These are phyloP conservation scores for Plectropomus leopardus DNA, from an alignment of 2,113 vertebrate species.

Conservation along the genomic window DNA sequence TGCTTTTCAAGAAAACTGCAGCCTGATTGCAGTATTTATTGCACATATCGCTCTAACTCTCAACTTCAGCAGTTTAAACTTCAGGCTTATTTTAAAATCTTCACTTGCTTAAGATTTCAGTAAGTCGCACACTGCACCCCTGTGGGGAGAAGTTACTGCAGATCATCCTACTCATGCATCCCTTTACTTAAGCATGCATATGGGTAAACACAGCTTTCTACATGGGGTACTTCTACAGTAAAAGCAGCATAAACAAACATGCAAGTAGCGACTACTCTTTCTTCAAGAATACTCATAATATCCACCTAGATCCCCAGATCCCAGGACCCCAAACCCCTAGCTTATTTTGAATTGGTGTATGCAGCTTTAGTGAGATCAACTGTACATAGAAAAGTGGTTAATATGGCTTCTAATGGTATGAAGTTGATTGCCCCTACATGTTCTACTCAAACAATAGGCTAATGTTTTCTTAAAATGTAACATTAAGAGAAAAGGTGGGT, in stretches of 20 bases:
- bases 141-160: conserved; percentile 21
- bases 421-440: not conserved
- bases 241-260: conserved; percentile 72
- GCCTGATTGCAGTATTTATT: not conserved
- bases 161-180: conserved; percentile 51
- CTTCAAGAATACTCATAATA: conserved; percentile 21
- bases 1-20: not conserved
- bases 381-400: conserved; percentile 33
- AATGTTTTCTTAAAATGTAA: conserved; percentile 7
- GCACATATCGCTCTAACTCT: not conserved
- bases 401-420: not conserved
- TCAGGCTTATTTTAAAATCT: conserved; percentile 10
- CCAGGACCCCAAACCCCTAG: conserved; percentile 34
- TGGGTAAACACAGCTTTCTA: conserved; percentile 34
- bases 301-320: conserved; percentile 5
- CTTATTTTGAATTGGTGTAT: conserved; percentile 67
- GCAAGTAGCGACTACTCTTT: conserved; percentile 60
- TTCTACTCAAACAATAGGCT: conserved; percentile 18
- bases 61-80: not conserved
- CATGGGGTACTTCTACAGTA: conserved; percentile 31
- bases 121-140: conserved; percentile 8
- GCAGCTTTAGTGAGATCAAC: conserved; percentile 49
- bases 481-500: not conserved
- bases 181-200: conserved; percentile 68
- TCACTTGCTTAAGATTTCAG: not conserved